Base-by-base conservation (phyloP, 2,797 vertebrate species). In the Lerista edwardsae region DNA sequence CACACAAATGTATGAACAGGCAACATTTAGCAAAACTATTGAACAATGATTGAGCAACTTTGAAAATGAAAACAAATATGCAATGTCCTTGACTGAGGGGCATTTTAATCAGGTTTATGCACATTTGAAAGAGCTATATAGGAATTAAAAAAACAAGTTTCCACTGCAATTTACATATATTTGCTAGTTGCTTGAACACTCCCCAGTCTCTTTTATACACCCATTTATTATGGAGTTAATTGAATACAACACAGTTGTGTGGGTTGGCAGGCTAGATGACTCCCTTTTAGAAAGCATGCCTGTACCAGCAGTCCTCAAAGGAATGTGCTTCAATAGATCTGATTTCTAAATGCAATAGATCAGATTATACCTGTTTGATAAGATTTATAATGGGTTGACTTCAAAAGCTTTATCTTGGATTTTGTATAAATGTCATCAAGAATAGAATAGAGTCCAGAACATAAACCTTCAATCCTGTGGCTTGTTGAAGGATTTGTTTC, bases 401-500 rank as follows among this genome's bases (percentile, higher is more conserved):
- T 75, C 39, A 81, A 36, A 69, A 75, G 62, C 39, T 80, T 75
- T 68, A 75, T 59, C 55, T 31, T 75, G 61, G 79, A 25, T 39
- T 80, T 75, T 51, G 39, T 51, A 44, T 8, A 51, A 71, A 75
- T 69, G 27, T 64, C 19, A 39, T 34, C 67, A 72, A 41, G 68
- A 39, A 65, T 41, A 72, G 25, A 62, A 25, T 71, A 47, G n/a
- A 75, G 39, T 15, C 41, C 36, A 62, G n/a, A 76, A 62, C 39
- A 86, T 51, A 44, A 76, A 62, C 41, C 17, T 82, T 61, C 34
- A 61, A 36, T 41, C 39, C 64, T 71, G 79, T 73, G 51, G 57
- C 76, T 90, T 55, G 23, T 76, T 75, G 80, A 83, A 88, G 82
- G 82, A 82, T 84, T 91, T 86, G 80, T 80, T 84, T 68, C 72